Conservation (phyloP, 2,888 invertebrate genomes). For the Pristionchus maxplancki region DNA sequence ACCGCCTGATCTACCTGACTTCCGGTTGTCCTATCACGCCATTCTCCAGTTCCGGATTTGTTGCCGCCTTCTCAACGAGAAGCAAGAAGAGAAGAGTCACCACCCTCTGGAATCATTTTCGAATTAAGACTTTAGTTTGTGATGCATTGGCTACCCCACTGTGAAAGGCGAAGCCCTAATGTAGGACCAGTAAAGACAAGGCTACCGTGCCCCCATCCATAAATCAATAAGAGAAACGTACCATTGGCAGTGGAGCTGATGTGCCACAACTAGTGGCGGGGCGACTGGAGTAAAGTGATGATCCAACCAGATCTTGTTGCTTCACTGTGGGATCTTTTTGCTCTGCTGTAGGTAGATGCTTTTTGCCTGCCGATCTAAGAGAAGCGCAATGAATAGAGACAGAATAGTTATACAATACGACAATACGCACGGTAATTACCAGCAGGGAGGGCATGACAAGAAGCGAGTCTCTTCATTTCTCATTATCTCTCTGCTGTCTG, state of each 20-base stretch:
- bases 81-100: neutral
- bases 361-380: neutral
- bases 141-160: neutral
- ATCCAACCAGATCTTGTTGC: neutral
- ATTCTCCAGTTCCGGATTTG: conserved; percentile 58
- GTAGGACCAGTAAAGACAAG: neutral
- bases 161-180: neutral
- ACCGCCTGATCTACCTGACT: conserved; percentile 54
- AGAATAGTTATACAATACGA: neutral
- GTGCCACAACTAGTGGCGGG: neutral
- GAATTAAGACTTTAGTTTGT: neutral
- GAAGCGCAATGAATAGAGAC: neutral
- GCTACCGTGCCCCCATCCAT: neutral
- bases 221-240: neutral
- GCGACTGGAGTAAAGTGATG: neutral
- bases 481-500: neutral
- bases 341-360: neutral
- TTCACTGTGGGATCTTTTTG: neutral
- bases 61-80: neutral
- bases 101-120: neutral
- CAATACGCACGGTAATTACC: neutral
- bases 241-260: conserved; percentile 26
- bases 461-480: neutral
- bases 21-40: conserved; percentile 69
- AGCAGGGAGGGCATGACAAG: neutral